A percentile compares a stretch with the other conserved stretches of the same genome.
phyloP scores from a whole-genome alignment of 1,140 invertebrate species.

The Luehdorfia chinensis region DNA sequence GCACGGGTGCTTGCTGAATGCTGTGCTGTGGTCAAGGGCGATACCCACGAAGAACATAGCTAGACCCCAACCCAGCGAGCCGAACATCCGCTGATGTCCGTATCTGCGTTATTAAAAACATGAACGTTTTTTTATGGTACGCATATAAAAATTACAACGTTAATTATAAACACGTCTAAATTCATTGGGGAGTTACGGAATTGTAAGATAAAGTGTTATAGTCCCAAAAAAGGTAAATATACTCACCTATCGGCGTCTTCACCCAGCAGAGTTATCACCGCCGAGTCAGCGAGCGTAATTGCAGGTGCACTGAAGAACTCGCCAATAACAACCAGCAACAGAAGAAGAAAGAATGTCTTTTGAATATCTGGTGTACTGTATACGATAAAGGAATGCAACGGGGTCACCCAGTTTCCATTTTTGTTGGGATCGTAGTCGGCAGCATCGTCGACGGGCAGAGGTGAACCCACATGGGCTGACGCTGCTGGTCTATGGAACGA shows the following conservation, averaged over 20 bases:
- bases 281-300: slow-evolving; percentile 97
- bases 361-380: slow-evolving; percentile 92
- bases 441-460: slow-evolving; percentile 87
- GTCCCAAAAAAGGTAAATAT: too few relatives aligned
- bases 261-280: slow-evolving; percentile 93
- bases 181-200: too few relatives aligned
- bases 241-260: slow-evolving; percentile 90
- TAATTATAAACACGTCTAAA: too few relatives aligned
- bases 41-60: slow-evolving; percentile 99
- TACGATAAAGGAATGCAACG: slow-evolving; percentile 95
- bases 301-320: slow-evolving; percentile 99
- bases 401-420: slow-evolving; percentile 90
- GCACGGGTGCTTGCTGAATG: slow-evolving; percentile 93
- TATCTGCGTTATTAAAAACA: slow-evolving; percentile 78
- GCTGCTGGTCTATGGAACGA: slow-evolving; percentile 39
- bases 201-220: too few relatives aligned
- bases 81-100: slow-evolving; percentile 98
- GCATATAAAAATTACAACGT: too few relatives aligned
- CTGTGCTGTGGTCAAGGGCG: slow-evolving; percentile 97
- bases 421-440: slow-evolving; percentile 88
- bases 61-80: slow-evolving; percentile 97
- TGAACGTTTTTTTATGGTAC: background rate
- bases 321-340: slow-evolving; percentile 95
- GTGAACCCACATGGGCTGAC: slow-evolving; percentile 78
- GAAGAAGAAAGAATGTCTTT: slow-evolving; percentile 96